Conservation (phyloP, 92 coral and sea anemone species). For the Umimayanthus kanabou region DNA sequence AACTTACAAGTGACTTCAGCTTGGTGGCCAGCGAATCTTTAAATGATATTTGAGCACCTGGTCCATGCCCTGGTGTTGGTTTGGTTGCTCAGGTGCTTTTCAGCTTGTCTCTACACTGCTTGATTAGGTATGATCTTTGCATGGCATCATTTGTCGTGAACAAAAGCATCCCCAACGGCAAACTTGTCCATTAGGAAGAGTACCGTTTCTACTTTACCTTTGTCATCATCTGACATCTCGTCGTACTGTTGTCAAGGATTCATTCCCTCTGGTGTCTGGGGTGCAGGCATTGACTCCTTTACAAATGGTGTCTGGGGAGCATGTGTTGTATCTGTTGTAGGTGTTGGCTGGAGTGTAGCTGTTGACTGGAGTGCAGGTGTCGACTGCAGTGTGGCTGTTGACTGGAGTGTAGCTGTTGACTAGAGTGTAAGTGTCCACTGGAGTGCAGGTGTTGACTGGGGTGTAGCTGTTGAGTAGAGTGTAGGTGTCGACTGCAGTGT, state of each 20-base stretch:
- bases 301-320: background rate
- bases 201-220: conserved; percentile 39
- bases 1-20: background rate
- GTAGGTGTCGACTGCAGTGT: background rate
- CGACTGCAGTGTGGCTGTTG: background rate
- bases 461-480: background rate
- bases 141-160: conserved; percentile 35
- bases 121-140: conserved; percentile 37
- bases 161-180: conserved; percentile 38
- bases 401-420: background rate
- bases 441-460: background rate
- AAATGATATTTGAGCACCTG: conserved; percentile 38
- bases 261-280: background rate
- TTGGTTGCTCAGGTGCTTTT: conserved; percentile 7
- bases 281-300: background rate
- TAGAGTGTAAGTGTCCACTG: background rate
- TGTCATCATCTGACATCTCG: conserved; percentile 24
- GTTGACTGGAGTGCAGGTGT: background rate
- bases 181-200: conserved; percentile 52
- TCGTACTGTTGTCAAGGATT: conserved; percentile 33
- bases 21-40: conserved; percentile 26
- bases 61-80: conserved; percentile 21
- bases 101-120: conserved; percentile 41
- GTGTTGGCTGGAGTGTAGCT: background rate
- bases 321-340: background rate